Evolutionary conservation across 1,140 invertebrate species (phyloP), one percentile per base, ranked within the genome.

Genomic region (Homarus americanus): DNA sequence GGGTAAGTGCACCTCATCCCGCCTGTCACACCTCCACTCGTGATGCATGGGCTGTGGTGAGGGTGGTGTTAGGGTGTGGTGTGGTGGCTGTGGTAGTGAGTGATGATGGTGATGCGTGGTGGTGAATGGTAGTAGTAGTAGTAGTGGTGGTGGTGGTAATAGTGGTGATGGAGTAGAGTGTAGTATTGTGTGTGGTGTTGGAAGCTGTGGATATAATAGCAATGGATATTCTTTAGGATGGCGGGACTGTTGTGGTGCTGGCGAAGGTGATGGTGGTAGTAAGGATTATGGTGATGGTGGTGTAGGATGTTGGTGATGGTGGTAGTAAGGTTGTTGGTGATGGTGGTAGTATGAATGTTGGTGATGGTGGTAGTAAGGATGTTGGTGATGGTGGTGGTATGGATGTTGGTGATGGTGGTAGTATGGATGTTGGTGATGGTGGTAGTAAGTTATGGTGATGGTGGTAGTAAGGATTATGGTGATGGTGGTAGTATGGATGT

Each of bases 41-140:
- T 87, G 85, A 87, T 87, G 85, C 85, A 87, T 87, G 85, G 85
- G 72, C 24, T 69, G 53, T 58, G 79, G 44, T 82, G 79, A 44
- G 53, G 24, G 79, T 15, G 41, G 79, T 36, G 79, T 24, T 53
- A n/a, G 79, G 5, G 44, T n/a, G n/a, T n/a, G n/a, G n/a, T n/a
- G 44, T 36, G 40, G 40, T 32, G 44, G 78, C 9, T 28, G 75
- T 78, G 75, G 75, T 78, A 38, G 75, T 17, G 38, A 41, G 40
- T 78, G 44, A 41, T 78, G 75, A 41, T 78, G 40, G 44, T 49
- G 44, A 17, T 17, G 40, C 24, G 44, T 49, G 44, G 40, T 78
- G 44, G 44, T 78, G 75, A 41, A 28, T 2, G 75, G 36, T 78
- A 24, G 10, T 41, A 38, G 75, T 38, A 12, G 40, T 78, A 15